phyloP scores from a whole-genome alignment of 1,140 invertebrate genomes.

The Drosophila serrata region DNA sequence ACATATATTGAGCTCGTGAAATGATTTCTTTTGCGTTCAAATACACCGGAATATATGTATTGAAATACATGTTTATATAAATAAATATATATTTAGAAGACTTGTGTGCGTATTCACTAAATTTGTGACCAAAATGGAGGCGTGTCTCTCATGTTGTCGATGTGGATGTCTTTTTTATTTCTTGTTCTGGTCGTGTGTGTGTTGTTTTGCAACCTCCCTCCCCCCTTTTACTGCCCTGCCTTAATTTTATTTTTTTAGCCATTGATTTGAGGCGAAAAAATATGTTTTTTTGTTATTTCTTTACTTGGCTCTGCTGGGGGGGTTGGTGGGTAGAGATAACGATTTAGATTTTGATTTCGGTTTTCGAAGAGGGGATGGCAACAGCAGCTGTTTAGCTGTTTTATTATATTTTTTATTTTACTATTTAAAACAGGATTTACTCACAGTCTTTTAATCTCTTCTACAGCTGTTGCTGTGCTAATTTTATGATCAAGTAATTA shows the following conservation, averaged over 20 bases:
- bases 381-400: slow-evolving; percentile 20
- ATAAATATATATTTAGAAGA: slow-evolving; percentile 1
- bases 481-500: slow-evolving; percentile 4
- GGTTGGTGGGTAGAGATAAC: not conserved
- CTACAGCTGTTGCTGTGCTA: slow-evolving; percentile 23
- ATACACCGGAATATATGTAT: slow-evolving; percentile 4
- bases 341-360: not conserved
- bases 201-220: slow-evolving; percentile 18
- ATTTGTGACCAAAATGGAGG: slow-evolving; percentile 44
- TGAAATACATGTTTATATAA: not conserved
- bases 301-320: slow-evolving; percentile 2
- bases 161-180: slow-evolving; percentile 3
- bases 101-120: not conserved
- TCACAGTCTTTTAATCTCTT: not conserved
- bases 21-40: slow-evolving; percentile 12
- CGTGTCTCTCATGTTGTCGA: slow-evolving; percentile 18
- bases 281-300: slow-evolving; percentile 14
- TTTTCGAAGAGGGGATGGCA: slow-evolving; percentile 3
- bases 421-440: slow-evolving; percentile 1
- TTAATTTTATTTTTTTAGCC: slow-evolving; percentile 15
- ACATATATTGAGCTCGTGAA: slow-evolving; percentile 40
- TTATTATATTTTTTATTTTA: slow-evolving; percentile 5
- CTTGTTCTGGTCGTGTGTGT: not conserved
- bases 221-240: slow-evolving; percentile 36
- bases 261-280: slow-evolving; percentile 22